A percentile compares a stretch with the other conserved stretches of the same genome.
Conservation (phyloP, 2,113 vertebrate genomes). For the Cavia porcellus region DNA sequence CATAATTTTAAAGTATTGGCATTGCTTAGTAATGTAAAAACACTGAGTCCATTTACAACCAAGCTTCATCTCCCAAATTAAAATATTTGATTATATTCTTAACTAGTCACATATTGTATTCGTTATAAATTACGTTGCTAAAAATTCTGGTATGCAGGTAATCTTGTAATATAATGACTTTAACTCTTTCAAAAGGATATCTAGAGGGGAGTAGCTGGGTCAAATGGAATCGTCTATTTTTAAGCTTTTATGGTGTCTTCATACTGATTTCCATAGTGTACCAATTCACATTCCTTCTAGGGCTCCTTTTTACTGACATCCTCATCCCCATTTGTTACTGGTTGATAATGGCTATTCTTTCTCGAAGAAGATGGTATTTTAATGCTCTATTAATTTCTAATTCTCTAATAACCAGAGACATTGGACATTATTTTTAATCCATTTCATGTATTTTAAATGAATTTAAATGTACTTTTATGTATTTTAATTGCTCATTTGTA, state of each 20-base stretch:
- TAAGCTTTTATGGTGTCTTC: neutral
- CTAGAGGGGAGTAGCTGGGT: neutral
- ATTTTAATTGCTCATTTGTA: neutral
- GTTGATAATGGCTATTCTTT: neutral
- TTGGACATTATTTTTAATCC: neutral
- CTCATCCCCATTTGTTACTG: neutral
- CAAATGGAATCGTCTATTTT: neutral
- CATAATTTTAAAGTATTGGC: neutral
- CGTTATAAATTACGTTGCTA: neutral
- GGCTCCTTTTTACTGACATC: neutral
- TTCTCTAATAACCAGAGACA: neutral
- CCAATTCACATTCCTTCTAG: neutral
- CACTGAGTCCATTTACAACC: neutral
- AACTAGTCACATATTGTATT: neutral
- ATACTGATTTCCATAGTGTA: neutral
- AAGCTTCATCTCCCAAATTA: neutral
- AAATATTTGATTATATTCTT: slow-evolving; percentile 26
- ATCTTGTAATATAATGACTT: neutral
- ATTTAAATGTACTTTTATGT: too few relatives aligned
- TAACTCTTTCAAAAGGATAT: neutral
- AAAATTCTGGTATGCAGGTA: neutral
- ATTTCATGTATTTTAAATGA: too few relatives aligned
- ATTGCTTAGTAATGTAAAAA: neutral
- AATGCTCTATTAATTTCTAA: neutral
- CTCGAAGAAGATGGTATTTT: neutral